Evolutionary conservation across 2,113 vertebrate species (phyloP).

Genomic region (Peromyscus polionotus): DNA sequence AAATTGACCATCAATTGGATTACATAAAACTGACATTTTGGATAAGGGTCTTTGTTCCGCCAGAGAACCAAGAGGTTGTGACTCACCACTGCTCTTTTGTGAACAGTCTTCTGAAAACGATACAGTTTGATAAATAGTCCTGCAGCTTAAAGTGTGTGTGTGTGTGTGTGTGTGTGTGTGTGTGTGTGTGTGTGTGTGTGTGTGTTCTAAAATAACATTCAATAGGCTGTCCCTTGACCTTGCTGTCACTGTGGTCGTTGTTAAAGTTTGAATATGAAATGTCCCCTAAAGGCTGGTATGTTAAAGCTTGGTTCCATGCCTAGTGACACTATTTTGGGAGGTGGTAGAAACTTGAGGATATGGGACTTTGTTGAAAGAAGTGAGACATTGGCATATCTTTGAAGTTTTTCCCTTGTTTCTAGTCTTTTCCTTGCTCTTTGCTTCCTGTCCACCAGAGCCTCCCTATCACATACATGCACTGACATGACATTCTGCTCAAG

Average conservation of each 20-base stretch:
- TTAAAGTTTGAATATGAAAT: not conserved
- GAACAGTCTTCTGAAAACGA: slow-evolving; percentile 28
- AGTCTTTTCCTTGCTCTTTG: not conserved
- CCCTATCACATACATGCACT: too few relatives aligned
- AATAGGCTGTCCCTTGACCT: slow-evolving; percentile 15
- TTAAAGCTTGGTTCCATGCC: too few relatives aligned
- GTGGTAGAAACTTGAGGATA: not conserved
- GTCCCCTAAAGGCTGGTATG: not conserved
- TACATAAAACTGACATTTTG: slow-evolving; percentile 59
- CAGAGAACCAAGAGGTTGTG: slow-evolving; percentile 29
- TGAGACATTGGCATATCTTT: not conserved
- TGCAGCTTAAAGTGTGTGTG: not conserved
- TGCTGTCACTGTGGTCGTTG: not conserved
- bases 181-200: not conserved
- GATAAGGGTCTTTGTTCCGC: slow-evolving; percentile 21
- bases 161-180: not conserved
- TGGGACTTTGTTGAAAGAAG: not conserved
- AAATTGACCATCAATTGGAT: slow-evolving; percentile 65
- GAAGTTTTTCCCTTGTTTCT: not conserved
- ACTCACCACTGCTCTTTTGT: not conserved
- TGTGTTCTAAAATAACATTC: not conserved
- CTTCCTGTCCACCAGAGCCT: not conserved
- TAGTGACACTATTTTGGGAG: not conserved
- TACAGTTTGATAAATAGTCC: slow-evolving; percentile 18
- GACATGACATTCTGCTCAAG: not conserved